Base-by-base conservation (phyloP, 2,888 invertebrate species). In the Mimas tiliae region DNA sequence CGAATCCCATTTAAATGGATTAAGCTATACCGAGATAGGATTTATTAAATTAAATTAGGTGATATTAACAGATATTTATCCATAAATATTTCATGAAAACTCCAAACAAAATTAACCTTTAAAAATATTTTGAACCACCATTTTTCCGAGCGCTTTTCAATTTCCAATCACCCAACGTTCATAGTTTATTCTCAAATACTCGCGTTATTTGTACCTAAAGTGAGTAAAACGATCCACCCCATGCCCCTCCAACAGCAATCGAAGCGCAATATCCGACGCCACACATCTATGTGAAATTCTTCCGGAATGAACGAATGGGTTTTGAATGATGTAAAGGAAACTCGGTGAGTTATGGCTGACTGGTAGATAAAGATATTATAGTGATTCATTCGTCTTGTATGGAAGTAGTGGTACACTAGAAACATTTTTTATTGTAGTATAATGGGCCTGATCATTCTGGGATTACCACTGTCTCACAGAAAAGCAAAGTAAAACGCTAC, bases 251-350 rank as follows among this genome's bases (percentile, higher is more conserved):
- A 38, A 64, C 65, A 68, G 58, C 71, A 72, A 72, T 73, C 65
- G 69, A 53, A 34, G 52, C 38, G 68, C 68, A 74, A 76, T 76
- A 74, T 76, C 72, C 70, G 71, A 33, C 50, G 66, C 52, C 68
- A 68, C 68, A 68, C 62, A 69, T 68, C 64, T 66, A 45, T 45
- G 65, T 50, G 68, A 70, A 62, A 71, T 69, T 63, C 69, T 66
- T 65, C 70, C 73, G 70, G 73, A 71, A 71, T 68, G 67, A 52
- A 63, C 68, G 68, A 71, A 73, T 74, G 63, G 70, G 69, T 58
- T 70, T 70, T 67, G 71, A 68, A 66, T 69, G 68, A 68, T 72
- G 69, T 71, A 69, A 58, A 72, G 70, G 71, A 73, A 71, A 74
- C 72, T 74, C 34, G 62, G 16, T 63, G 42, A 45, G 38, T 14